These are phyloP conservation scores for Ginglymostoma cirratum DNA, from an alignment of 2,113 vertebrate genomes.

Conservation along the genomic window DNA sequence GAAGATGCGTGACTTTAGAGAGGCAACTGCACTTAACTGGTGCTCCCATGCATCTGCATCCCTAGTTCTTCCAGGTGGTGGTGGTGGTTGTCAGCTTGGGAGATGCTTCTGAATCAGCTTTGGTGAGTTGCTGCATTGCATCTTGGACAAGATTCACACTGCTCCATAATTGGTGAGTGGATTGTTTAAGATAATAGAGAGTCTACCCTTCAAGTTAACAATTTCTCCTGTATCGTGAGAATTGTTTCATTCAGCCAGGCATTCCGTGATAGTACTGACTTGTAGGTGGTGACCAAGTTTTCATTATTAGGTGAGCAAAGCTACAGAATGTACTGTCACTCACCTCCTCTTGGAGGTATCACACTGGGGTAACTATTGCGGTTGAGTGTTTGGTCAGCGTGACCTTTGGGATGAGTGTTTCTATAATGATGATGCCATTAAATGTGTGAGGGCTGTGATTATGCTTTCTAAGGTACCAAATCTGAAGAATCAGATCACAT, in stretches of 20 bases:
- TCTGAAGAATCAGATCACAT: too few species aligned
- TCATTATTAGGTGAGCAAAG: background rate
- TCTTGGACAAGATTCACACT: too few species aligned
- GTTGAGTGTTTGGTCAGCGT: background rate
- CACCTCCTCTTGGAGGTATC: background rate
- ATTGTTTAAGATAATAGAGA: too few species aligned
- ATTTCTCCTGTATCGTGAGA: background rate
- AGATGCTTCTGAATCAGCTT: too few species aligned
- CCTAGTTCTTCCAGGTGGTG: too few species aligned
- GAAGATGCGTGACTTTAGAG: too few species aligned
- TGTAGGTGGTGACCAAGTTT: background rate
- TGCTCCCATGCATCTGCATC: too few species aligned
- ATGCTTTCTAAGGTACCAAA: background rate
- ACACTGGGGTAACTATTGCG: background rate
- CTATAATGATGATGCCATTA: background rate
- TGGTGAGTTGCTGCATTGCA: too few species aligned
- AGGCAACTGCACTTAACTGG: too few species aligned
- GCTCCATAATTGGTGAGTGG: too few species aligned
- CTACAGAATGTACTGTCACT: background rate
- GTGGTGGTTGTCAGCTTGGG: too few species aligned
- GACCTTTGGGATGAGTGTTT: background rate
- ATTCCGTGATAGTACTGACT: background rate
- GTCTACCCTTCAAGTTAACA: too few species aligned
- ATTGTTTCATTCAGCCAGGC: background rate
- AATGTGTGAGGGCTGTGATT: background rate